phyloP scores from a whole-genome alignment of 2,888 invertebrate species.

The Odontocolon sp. region DNA sequence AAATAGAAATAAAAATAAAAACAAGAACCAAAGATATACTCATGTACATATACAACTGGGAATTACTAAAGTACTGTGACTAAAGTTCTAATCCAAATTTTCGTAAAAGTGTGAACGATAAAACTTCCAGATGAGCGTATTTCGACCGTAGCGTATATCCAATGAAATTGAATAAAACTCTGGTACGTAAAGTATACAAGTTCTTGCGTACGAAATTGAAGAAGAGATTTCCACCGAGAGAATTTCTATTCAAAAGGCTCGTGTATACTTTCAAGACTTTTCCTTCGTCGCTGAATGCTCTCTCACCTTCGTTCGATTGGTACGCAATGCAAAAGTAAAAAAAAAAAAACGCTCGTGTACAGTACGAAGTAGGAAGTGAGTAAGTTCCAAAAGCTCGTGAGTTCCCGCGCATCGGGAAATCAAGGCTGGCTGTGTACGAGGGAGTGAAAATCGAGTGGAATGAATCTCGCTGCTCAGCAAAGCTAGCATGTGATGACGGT shows the following conservation, averaged over 20 bases:
- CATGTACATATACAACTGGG: too few relatives aligned
- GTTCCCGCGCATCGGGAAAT: constrained; percentile 48
- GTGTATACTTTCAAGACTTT: constrained; percentile 38
- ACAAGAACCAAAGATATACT: too few relatives aligned
- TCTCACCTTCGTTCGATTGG: background rate
- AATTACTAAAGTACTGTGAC: too few relatives aligned
- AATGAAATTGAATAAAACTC: background rate
- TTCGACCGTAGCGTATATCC: background rate
- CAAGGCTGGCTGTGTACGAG: constrained; percentile 28
- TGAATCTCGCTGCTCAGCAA: background rate
- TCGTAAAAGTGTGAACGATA: background rate
- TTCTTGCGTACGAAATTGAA: background rate
- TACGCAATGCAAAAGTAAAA: constrained; percentile 13
- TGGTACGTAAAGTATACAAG: background rate
- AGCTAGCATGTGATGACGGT: constrained; percentile 14
- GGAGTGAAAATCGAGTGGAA: constrained; percentile 18
- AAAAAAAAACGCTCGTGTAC: background rate
- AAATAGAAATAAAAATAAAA: too few relatives aligned
- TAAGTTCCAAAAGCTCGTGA: constrained; percentile 5
- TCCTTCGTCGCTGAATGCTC: constrained; percentile 20
- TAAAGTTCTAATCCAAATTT: too few relatives aligned
- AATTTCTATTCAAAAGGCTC: constrained; percentile 12
- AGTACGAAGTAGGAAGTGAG: background rate
- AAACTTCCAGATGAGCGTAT: background rate
- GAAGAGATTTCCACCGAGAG: constrained; percentile 11